A percentile compares a stretch with the other conserved stretches of the same genome.
Conservation (phyloP, 30 jellyfish, hydroid and myxozoan species). For the Aurelia sp. region DNA sequence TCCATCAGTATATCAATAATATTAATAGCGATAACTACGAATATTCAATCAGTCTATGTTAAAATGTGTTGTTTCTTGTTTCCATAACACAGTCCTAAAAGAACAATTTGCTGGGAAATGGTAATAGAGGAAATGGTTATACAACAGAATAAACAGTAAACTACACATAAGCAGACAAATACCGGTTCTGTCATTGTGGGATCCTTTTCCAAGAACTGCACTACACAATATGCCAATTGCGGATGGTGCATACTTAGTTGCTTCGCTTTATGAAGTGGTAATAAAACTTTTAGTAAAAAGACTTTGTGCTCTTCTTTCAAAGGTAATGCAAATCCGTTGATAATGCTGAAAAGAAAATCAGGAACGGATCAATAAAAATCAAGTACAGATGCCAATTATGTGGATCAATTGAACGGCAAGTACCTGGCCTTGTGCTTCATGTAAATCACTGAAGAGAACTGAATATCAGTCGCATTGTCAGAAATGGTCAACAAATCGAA, state of each 20-base stretch:
- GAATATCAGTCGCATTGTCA: too few species aligned
- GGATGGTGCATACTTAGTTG: slow-evolving; percentile 91
- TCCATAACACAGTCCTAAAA: too few species aligned
- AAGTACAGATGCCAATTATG: too few species aligned
- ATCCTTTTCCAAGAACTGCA: slow-evolving; percentile 95
- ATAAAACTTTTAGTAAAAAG: slow-evolving; percentile 82
- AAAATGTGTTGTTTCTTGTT: too few species aligned
- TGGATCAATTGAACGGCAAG: too few species aligned
- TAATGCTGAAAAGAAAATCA: slow-evolving; percentile 69
- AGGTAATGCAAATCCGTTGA: slow-evolving; percentile 98
- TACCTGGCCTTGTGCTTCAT: too few species aligned
- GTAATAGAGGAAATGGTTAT: not conserved
- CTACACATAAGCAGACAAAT: slow-evolving; percentile 12
- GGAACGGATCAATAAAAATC: not conserved
- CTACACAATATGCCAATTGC: slow-evolving; percentile 96
- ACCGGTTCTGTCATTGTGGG: slow-evolving; percentile 97
- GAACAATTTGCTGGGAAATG: too few species aligned
- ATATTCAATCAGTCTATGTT: too few species aligned
- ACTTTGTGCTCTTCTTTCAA: slow-evolving; percentile 94
- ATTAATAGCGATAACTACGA: too few species aligned
- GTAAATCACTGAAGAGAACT: too few species aligned
- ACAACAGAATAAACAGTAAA: not conserved
- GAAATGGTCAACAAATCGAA: too few species aligned
- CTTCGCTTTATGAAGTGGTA: slow-evolving; percentile 94
- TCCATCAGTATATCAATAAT: too few species aligned